phyloP scores from a whole-genome alignment of 2,888 invertebrate species.

The Brachycybe producta region DNA sequence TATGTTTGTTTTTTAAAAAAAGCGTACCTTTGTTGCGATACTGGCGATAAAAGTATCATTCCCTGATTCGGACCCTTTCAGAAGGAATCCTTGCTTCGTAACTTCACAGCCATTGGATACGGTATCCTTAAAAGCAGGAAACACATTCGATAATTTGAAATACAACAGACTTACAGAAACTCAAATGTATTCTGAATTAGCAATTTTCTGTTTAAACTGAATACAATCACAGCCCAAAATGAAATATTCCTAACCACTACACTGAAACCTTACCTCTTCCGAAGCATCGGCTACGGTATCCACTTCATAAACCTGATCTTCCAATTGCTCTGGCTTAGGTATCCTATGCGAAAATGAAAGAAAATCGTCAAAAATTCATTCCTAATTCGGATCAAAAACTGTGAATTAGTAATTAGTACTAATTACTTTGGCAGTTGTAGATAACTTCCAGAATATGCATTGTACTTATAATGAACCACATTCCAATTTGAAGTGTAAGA shows the following conservation, averaged over 20 bases:
- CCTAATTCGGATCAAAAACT: neutral
- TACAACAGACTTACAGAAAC: too few species aligned
- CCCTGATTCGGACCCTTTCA: conserved; percentile 82
- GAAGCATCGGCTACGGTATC: conserved; percentile 72
- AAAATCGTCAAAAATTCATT: conserved; percentile 3
- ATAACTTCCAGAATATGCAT: conserved; percentile 72
- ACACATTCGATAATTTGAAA: neutral
- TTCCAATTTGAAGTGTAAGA: conserved; percentile 80
- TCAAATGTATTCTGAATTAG: too few species aligned
- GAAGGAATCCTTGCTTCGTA: conserved; percentile 77
- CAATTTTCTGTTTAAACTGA: too few species aligned
- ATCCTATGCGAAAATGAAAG: conserved; percentile 29
- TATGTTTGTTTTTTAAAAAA: neutral
- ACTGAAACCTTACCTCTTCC: conserved; percentile 34
- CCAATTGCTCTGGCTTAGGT: conserved; percentile 45
- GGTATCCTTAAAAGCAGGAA: conserved; percentile 9
- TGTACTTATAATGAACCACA: conserved; percentile 82
- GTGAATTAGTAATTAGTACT: neutral
- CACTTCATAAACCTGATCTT: conserved; percentile 77
- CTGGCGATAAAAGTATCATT: conserved; percentile 82
- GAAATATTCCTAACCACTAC: neutral
- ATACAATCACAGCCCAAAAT: neutral
- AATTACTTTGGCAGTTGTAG: conserved; percentile 66
- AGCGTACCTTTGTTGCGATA: conserved; percentile 61
- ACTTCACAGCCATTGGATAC: conserved; percentile 44